Evolutionary conservation across 2,888 invertebrate genomes (phyloP).

Genomic region (Dryococelus australis): DNA sequence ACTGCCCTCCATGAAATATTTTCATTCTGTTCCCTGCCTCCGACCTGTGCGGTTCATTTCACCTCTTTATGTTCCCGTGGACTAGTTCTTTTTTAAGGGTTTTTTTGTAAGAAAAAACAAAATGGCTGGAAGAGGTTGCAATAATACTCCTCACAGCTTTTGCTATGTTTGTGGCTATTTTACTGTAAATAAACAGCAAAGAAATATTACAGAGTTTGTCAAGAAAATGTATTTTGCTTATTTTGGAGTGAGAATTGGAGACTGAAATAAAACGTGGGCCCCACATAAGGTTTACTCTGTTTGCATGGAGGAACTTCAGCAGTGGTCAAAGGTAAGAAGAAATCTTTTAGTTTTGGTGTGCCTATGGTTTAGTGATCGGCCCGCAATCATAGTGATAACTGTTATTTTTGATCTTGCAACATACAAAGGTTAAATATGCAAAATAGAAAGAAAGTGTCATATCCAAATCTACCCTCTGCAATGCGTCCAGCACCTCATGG

Average conservation of each 20-base stretch:
- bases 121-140: no score
- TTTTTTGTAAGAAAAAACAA: no score
- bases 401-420: conserved; percentile 45
- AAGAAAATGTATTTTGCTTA: conserved; percentile 47
- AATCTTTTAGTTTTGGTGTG: conserved; percentile 28
- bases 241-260: conserved; percentile 43
- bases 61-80: no score
- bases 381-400: no score
- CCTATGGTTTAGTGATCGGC: no score
- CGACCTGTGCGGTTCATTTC: no score
- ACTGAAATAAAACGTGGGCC: conserved; percentile 44
- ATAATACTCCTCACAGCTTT: no score
- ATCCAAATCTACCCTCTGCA: conserved; percentile 40
- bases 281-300: conserved; percentile 46
- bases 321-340: conserved; percentile 46
- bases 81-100: no score
- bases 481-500: conserved; percentile 43
- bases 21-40: no score
- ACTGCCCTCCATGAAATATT: no score
- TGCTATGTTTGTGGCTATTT: conserved; percentile 40
- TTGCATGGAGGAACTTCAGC: conserved; percentile 45
- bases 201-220: conserved; percentile 40
- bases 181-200: conserved; percentile 40
- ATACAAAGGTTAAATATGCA: conserved; percentile 43
- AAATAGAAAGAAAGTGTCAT: conserved; percentile 36